Base-by-base conservation (phyloP, 2,113 vertebrate genomes). In the Cyprinodon tularosa region DNA sequence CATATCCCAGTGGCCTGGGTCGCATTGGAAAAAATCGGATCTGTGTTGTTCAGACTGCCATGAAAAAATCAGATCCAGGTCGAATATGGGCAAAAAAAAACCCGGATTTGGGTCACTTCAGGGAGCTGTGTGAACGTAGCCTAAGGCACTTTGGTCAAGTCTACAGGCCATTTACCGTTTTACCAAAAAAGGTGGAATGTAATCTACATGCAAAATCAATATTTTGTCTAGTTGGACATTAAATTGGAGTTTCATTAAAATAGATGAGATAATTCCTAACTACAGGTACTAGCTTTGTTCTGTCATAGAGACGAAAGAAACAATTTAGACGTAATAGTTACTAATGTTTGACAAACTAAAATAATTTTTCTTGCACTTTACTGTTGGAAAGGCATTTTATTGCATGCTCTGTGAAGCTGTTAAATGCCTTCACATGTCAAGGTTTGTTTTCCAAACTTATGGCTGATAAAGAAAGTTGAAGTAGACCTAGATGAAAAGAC, bases 401-500 rank as follows among this genome's bases (percentile, higher is more conserved):
- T 5, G 48, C 78, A 20, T 71, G 2, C 71, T 67, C 22, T 68
- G 44, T 78, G 50, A 63, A 36, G 37, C 40, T 4, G 50, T 75
- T 20, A 60, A 68, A 65, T 15, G 1, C 44, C 14, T 15, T 70
- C 64, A 61, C n/a, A 59, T 45, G 65, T 76, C 69, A 82, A 82
- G 81, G 77, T 68, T 82, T 86, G 77, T 76, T 83, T 76, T 45
- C 66, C n/a, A 72, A 84, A 83, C 78, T 77, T 66, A 39, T 60
- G 69, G 50, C 53, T 44, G 91, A 90, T 85, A 80, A 81, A 83
- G 85, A 64, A 83, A 81, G 73, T 72, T 78, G 73, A 88, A 85
- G 80, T 82, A 66, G 84, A 89, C 82, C 81, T 72, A 59, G 75
- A 77, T 14, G 45, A 71, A 82, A 53, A 90, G 68, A 77, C 66